Percentiles rank a stretch among this genome's conserved stretches.
Conservation (phyloP, 2,888 invertebrate genomes). For the Leucophora obtusa region DNA sequence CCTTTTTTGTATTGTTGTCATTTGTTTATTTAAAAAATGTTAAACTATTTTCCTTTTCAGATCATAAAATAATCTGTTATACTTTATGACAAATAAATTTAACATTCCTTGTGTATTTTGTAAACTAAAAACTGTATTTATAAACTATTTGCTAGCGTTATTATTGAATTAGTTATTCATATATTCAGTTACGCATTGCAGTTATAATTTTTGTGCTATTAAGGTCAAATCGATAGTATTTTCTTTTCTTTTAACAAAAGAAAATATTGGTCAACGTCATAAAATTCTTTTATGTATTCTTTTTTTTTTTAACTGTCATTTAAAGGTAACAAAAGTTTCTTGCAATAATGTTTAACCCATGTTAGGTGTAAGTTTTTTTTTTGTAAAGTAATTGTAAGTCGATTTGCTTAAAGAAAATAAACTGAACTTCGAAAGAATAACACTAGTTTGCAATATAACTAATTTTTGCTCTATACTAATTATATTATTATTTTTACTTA, state of each 20-base stretch:
- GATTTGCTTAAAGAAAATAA: no score
- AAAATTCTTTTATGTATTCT: neutral
- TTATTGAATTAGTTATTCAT: conserved; percentile 53
- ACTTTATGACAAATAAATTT: neutral
- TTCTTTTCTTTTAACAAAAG: neutral
- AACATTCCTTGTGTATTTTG: neutral
- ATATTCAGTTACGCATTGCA: conserved; percentile 61
- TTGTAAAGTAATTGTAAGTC: no score
- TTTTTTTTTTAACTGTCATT: neutral
- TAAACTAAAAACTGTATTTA: neutral
- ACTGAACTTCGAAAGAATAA: no score
- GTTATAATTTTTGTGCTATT: conserved; percentile 47
- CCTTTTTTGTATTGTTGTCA: neutral
- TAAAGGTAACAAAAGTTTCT: neutral
- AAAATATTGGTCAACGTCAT: neutral
- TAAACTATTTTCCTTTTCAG: neutral
- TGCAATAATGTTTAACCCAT: neutral
- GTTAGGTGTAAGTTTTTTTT: neutral
- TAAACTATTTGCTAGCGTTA: neutral
- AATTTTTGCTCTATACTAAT: no score
- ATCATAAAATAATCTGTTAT: neutral
- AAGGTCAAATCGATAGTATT: conserved; percentile 51
- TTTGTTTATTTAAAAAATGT: neutral
- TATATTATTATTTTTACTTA: no score
- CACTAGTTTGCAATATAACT: no score